Base-by-base conservation (phyloP, 2,888 invertebrate genomes). In the Sarcophaga rosellei region DNA sequence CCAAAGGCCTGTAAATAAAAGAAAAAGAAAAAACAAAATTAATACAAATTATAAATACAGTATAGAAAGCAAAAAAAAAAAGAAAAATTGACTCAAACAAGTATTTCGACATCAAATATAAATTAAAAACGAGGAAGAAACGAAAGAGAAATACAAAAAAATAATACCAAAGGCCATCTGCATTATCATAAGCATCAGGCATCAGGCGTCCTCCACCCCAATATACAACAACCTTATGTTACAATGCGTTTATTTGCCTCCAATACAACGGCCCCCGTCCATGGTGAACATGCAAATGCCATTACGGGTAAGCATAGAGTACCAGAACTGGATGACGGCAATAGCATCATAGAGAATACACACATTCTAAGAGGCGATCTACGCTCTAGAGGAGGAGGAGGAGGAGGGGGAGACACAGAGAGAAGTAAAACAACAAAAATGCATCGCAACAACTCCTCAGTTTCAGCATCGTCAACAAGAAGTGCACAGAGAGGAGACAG, bases 231-330 rank as follows among this genome's bases (percentile, higher is more conserved):
- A 53, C 59, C 81, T 69, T 84, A 81, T 85, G 81, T 65, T 69
- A 85, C 80, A 85, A 87, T 87, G 87, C 87, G 87, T 77, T 78
- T 87, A 65, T 87, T 87, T 72, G 78, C 80, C 74, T 82, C 85
- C 53, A 44, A 63, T 17, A 15, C 82, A 57, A 59, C 76, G 78
- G 57, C 78, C 68, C 20, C 61, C 65, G 82, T 76, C 78, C 86
- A 84, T 84, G 74, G 79, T 73, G 82, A 86, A 84, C 86, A 86
- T 84, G 81, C 82, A 83, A 82, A 86, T 83, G 76, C 79, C 63
- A 80, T 85, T 82, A 82, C 82, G 76, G 79, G 35, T 53, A 72
- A 82, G 61, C 78, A 85, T n/a, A 63, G 63, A 61, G 72, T 57
- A 59, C 81, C 75, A 62, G 81, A 86, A 59, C 81, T 69, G 63